These are phyloP conservation scores for Habroteleia sp. DNA, from an alignment of 2,888 invertebrate genomes.

Conservation along the genomic window DNA sequence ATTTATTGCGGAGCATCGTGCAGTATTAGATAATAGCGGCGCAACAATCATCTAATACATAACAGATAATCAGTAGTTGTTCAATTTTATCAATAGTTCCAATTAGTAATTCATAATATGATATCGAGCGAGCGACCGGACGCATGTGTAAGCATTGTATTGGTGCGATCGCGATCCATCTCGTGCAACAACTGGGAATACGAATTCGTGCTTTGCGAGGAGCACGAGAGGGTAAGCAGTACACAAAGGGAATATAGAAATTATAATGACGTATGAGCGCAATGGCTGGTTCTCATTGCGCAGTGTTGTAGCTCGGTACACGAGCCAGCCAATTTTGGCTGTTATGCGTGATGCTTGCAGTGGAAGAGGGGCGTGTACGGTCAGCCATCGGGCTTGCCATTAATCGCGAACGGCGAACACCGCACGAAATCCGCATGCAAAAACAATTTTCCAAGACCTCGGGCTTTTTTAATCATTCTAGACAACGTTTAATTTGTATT, in stretches of 20 bases:
- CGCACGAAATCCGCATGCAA: conserved; percentile 4
- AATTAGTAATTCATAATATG: conserved; percentile 57
- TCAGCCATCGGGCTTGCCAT: conserved; percentile 58
- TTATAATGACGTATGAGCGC: conserved; percentile 65
- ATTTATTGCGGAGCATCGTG: conserved; percentile 22
- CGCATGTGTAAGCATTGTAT: conserved; percentile 47
- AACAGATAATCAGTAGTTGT: conserved; percentile 51
- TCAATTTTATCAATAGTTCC: conserved; percentile 55
- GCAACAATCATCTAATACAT: conserved; percentile 23
- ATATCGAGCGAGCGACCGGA: conserved; percentile 24
- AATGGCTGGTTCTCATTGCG: conserved; percentile 61
- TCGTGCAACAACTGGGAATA: conserved; percentile 53
- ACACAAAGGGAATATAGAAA: conserved; percentile 62
- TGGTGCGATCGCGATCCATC: conserved; percentile 55
- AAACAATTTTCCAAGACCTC: conserved; percentile 11
- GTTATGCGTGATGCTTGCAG: conserved; percentile 59
- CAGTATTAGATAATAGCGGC: conserved; percentile 12
- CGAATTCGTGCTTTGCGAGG: conserved; percentile 45
- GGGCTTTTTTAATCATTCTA: conserved; percentile 32
- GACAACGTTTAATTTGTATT: conserved; percentile 29
- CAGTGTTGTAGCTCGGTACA: conserved; percentile 52
- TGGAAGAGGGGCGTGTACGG: conserved; percentile 57
- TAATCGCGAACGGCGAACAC: conserved; percentile 40
- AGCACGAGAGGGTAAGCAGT: conserved; percentile 47
- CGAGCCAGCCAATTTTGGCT: conserved; percentile 62